Conservation (phyloP, 2,113 vertebrate genomes). For the Capra hircus region DNA sequence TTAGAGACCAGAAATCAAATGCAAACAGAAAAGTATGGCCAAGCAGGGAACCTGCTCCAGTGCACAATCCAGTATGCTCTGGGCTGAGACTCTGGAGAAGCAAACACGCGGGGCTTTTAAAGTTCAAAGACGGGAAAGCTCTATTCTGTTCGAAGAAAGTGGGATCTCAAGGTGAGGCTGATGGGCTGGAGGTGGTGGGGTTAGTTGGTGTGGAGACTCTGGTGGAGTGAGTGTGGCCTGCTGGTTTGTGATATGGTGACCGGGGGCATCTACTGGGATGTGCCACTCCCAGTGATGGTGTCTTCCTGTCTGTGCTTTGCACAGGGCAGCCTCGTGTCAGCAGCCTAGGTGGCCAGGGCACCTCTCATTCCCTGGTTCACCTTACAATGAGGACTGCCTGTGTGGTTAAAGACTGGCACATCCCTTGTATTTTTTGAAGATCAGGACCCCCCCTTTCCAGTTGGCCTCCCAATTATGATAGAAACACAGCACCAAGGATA, state of each 20-base stretch:
- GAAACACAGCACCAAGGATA: neutral
- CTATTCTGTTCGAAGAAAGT: neutral
- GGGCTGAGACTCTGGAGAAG: neutral
- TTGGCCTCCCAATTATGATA: neutral
- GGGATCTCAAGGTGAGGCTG: neutral
- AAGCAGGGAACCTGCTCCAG: neutral
- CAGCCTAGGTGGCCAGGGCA: neutral
- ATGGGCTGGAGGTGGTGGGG: neutral
- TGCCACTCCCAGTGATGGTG: neutral
- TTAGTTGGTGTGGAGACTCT: neutral
- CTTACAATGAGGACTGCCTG: neutral
- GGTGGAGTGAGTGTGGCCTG: neutral
- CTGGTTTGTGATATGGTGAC: neutral
- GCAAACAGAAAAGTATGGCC: neutral
- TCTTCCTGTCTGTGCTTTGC: neutral
- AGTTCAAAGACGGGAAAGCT: neutral
- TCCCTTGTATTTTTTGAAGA: neutral
- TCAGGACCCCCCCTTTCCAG: neutral
- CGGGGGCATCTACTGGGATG: neutral
- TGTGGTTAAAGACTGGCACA: neutral
- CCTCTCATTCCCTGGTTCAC: neutral
- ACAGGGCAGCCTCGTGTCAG: neutral
- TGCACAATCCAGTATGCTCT: neutral
- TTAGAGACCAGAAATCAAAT: neutral
- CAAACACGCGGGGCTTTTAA: neutral